Percentiles rank a stretch among this genome's conserved stretches.
phyloP scores from a whole-genome alignment of 1,140 invertebrate species.

The Adelges cooleyi region DNA sequence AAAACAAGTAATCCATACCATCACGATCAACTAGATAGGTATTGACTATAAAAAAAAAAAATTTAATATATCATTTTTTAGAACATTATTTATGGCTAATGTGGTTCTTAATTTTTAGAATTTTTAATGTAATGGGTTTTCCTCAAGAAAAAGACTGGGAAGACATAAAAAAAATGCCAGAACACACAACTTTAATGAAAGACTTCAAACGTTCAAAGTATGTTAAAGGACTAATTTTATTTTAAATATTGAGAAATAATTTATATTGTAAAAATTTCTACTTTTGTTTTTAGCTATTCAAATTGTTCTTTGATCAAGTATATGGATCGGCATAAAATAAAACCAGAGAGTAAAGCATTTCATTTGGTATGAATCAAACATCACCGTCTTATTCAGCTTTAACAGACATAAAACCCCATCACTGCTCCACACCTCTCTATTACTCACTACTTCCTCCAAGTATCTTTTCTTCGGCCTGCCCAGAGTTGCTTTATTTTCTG shows the following conservation, averaged over 20 bases:
- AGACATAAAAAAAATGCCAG: slow-evolving; percentile 99
- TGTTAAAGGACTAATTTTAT: slow-evolving; percentile 36
- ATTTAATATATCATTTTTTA: slow-evolving; percentile 27
- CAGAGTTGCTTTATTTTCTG: background rate
- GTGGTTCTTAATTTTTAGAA: slow-evolving; percentile 55
- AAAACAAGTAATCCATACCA: slow-evolving; percentile 99
- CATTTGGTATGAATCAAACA: slow-evolving; percentile 56
- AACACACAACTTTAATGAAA: slow-evolving; percentile 89
- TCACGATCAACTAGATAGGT: slow-evolving; percentile 92
- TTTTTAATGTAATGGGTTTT: slow-evolving; percentile 99
- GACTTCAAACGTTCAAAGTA: slow-evolving; percentile 95
- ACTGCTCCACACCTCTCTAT: too few species aligned
- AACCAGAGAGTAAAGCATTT: slow-evolving; percentile 93
- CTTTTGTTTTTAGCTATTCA: slow-evolving; percentile 59
- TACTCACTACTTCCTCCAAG: too few species aligned
- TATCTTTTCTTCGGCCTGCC: too few species aligned
- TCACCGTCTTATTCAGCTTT: background rate
- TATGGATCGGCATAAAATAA: slow-evolving; percentile 98
- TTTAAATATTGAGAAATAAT: slow-evolving; percentile 1
- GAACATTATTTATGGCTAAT: background rate
- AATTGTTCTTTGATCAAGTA: slow-evolving; percentile 94
- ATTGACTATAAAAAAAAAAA: slow-evolving; percentile 27
- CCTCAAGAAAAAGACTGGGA: slow-evolving; percentile 99
- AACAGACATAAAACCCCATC: too few species aligned
- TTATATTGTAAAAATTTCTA: slow-evolving; percentile 17